phyloP scores from a whole-genome alignment of 1,140 invertebrate genomes.

The Formica selysi region DNA sequence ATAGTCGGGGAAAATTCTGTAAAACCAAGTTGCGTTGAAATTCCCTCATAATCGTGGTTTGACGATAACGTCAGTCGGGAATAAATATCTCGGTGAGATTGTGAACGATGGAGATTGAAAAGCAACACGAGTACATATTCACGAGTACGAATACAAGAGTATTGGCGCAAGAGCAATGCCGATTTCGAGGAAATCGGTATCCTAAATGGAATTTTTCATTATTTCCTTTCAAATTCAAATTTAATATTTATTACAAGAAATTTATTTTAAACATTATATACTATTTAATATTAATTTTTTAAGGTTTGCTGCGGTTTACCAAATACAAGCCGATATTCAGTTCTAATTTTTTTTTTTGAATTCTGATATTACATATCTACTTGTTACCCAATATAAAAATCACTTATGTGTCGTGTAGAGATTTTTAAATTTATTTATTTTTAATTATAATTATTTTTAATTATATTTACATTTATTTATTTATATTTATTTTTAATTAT shows the following conservation, averaged over 20 bases:
- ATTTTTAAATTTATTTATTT: too few relatives aligned
- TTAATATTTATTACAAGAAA: not conserved
- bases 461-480: too few relatives aligned
- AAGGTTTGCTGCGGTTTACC: not conserved
- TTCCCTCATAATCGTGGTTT: constrained; percentile 29
- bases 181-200: not conserved
- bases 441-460: too few relatives aligned
- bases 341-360: not conserved
- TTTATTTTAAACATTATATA: not conserved
- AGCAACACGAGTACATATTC: constrained; percentile 29
- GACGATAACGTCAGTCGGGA: constrained; percentile 42
- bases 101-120: constrained; percentile 47
- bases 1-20: constrained; percentile 13
- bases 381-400: not conserved
- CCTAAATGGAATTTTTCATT: not conserved
- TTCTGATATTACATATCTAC: not conserved
- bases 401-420: not conserved
- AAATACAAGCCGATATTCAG: not conserved
- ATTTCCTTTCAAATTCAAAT: not conserved
- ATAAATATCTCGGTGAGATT: constrained; percentile 34
- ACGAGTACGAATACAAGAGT: constrained; percentile 4
- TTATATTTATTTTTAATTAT: too few relatives aligned
- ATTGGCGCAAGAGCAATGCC: not conserved
- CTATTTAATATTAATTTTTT: not conserved
- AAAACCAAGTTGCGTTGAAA: constrained; percentile 33